phyloP scores from a whole-genome alignment of 2,888 invertebrate genomes.

The Allolobophora icterica region DNA sequence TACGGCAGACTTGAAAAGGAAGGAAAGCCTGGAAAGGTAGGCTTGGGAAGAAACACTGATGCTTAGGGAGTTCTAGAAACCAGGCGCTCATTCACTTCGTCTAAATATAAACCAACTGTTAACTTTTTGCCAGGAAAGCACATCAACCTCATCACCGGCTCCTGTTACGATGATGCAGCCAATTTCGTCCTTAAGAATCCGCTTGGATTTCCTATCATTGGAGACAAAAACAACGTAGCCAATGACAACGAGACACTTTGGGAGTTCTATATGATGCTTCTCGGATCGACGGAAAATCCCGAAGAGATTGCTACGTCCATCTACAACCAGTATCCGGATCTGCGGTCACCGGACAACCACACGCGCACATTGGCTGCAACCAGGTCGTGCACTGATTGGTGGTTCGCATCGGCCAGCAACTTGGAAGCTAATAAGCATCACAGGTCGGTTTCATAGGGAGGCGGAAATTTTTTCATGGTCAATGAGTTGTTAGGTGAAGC shows the following conservation, averaged over 20 bases:
- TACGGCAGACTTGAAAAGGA: no score
- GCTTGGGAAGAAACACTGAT: no score
- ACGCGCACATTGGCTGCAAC: conserved; percentile 31
- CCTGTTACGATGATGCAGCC: conserved; percentile 38
- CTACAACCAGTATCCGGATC: conserved; percentile 34
- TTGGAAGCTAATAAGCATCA: conserved; percentile 32
- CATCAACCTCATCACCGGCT: conserved; percentile 41
- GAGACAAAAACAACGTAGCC: conserved; percentile 20
- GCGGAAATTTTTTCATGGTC: background rate
- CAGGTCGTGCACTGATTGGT: conserved; percentile 34
- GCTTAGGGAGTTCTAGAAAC: no score
- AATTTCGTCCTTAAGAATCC: conserved; percentile 34
- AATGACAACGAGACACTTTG: conserved; percentile 35
- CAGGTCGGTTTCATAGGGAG: conserved; percentile 21
- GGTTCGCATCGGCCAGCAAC: conserved; percentile 37
- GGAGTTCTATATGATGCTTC: background rate
- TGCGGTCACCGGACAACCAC: conserved; percentile 34
- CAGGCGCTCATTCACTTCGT: background rate
- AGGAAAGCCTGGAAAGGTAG: no score
- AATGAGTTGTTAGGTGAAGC: no score
- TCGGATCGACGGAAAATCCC: conserved; percentile 28
- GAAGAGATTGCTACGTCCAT: conserved; percentile 33
- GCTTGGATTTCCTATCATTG: conserved; percentile 24
- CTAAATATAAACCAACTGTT: no score
- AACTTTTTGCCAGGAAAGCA: conserved; percentile 34